These are phyloP conservation scores for Nebria salina DNA, from an alignment of 2,888 invertebrate species.

Conservation along the genomic window DNA sequence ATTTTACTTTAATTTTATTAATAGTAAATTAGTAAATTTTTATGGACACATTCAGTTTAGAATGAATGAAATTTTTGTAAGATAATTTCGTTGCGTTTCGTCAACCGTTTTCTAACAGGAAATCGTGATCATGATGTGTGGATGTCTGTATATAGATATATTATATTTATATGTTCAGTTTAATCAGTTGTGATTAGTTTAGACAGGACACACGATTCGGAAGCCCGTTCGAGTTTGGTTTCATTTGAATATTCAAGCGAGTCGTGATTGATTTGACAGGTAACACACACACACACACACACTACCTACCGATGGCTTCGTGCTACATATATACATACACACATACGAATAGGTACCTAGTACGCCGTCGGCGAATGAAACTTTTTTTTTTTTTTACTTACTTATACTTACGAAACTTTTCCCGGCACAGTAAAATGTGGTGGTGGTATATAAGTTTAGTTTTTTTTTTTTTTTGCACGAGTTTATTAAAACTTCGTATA, in stretches of 20 bases:
- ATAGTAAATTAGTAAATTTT: too few species aligned
- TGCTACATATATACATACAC: not conserved
- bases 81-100: not conserved
- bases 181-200: conserved; percentile 16
- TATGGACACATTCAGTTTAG: too few species aligned
- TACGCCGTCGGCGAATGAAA: not conserved
- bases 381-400: not conserved
- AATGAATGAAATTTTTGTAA: not conserved
- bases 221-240: conserved; percentile 7
- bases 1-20: too few species aligned
- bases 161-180: conserved; percentile 8
- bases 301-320: conserved; percentile 8
- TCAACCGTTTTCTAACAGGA: not conserved
- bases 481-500: conserved; percentile 20
- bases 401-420: not conserved
- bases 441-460: not conserved
- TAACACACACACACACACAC: not conserved
- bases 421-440: not conserved
- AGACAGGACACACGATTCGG: conserved; percentile 21
- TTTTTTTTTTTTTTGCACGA: not conserved
- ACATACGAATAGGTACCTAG: not conserved
- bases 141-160: conserved; percentile 5
- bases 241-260: conserved; percentile 17
- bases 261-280: conserved; percentile 21
- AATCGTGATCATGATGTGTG: not conserved